Conservation (phyloP, 92 coral and sea anemone species). For the Actinostola sp. region DNA sequence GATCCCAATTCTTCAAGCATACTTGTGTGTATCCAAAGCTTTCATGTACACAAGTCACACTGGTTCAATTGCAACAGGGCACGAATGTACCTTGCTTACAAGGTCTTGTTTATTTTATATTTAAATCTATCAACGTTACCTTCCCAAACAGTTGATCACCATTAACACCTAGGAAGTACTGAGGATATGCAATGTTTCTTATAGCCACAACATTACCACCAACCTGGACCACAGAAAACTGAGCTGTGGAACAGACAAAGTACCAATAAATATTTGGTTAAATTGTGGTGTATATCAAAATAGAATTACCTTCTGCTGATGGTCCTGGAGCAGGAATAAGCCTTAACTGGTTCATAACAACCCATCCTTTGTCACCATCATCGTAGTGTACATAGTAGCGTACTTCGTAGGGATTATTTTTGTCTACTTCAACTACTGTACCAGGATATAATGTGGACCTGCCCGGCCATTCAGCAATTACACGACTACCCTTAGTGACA, state of each 20-base stretch:
- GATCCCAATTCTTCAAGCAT: no score
- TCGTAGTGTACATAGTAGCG: conserved; percentile 45
- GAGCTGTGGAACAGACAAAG: no score
- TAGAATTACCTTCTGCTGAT: conserved; percentile 46
- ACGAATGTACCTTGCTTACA: not conserved
- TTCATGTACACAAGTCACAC: no score
- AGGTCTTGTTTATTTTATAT: not conserved
- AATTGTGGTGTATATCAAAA: not conserved
- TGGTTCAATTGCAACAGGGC: not conserved
- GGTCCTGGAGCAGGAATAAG: conserved; percentile 57
- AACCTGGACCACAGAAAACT: conserved; percentile 60
- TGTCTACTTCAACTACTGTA: conserved; percentile 29
- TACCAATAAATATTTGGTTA: not conserved
- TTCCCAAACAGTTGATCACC: conserved; percentile 47
- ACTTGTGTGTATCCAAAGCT: no score
- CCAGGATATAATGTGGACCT: conserved; percentile 50
- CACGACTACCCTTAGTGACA: conserved; percentile 56
- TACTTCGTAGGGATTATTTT: conserved; percentile 23
- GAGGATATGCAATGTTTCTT: conserved; percentile 46
- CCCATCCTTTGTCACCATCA: conserved; percentile 60
- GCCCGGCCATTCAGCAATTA: conserved; percentile 58
- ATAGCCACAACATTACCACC: conserved; percentile 63
- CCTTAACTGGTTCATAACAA: conserved; percentile 41
- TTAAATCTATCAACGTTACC: conserved; percentile 19
- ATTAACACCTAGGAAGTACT: conserved; percentile 48